Evolutionary conservation across 2,888 invertebrate genomes (phyloP).

Genomic region (Diogma glabrata): DNA sequence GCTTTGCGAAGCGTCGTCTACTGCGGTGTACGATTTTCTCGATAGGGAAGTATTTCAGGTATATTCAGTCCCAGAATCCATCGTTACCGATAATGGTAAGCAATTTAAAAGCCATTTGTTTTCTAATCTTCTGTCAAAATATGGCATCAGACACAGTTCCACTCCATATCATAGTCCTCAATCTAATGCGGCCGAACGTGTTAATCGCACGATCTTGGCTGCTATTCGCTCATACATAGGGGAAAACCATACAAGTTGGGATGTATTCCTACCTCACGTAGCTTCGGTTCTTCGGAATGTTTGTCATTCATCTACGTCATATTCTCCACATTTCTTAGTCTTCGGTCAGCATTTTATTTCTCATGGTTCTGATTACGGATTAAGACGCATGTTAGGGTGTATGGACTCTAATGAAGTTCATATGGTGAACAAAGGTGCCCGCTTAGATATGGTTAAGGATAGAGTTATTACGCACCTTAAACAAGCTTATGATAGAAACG

Average conservation of each 20-base stretch:
- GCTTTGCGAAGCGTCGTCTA: too few species aligned
- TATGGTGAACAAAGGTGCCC: too few species aligned
- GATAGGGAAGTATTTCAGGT: too few species aligned
- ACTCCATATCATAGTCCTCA: conserved; percentile 23
- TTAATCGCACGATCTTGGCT: conserved; percentile 23
- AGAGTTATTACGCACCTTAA: background rate
- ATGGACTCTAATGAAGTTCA: background rate
- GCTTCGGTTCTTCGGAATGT: conserved; percentile 22
- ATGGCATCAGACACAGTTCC: conserved; percentile 12
- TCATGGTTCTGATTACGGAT: background rate
- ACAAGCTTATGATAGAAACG: background rate
- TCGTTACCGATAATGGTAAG: conserved; percentile 20
- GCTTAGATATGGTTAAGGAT: too few species aligned
- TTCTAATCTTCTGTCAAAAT: conserved; percentile 9
- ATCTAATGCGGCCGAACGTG: conserved; percentile 23
- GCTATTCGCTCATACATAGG: conserved; percentile 21
- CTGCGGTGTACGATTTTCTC: too few species aligned
- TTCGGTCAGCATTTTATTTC: background rate
- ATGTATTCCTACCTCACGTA: conserved; percentile 20
- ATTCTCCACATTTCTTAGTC: background rate
- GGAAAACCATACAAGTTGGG: conserved; percentile 19
- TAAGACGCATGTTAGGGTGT: background rate
- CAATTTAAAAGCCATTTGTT: conserved; percentile 16
- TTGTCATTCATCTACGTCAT: conserved; percentile 1
- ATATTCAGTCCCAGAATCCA: conserved; percentile 16